Evolutionary conservation across 2,888 invertebrate genomes (phyloP).

Genomic region (Philonicus albiceps): DNA sequence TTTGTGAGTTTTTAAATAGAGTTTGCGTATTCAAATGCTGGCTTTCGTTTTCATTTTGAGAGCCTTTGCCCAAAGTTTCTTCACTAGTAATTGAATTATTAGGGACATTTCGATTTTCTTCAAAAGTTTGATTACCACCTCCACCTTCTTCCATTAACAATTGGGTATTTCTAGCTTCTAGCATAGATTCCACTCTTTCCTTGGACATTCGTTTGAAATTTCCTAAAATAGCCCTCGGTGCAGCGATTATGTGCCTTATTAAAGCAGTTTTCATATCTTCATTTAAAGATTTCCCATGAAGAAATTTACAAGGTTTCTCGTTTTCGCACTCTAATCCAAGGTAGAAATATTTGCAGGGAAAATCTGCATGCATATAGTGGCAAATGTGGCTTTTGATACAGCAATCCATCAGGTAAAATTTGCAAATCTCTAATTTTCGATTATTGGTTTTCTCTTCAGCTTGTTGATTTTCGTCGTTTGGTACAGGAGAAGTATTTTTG

Average conservation of each 20-base stretch:
- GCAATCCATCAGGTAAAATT: constrained; percentile 44
- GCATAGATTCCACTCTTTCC: constrained; percentile 19
- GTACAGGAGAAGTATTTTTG: background rate
- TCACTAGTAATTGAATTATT: background rate
- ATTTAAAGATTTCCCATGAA: constrained; percentile 37
- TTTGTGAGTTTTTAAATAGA: background rate
- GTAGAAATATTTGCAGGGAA: constrained; percentile 45
- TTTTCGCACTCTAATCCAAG: constrained; percentile 39
- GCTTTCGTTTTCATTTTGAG: background rate
- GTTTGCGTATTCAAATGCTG: background rate
- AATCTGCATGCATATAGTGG: constrained; percentile 44
- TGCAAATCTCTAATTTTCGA: constrained; percentile 43
- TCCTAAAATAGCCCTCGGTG: constrained; percentile 43
- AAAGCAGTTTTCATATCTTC: constrained; percentile 40
- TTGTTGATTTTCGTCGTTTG: background rate
- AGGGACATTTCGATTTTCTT: background rate
- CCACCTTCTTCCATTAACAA: background rate
- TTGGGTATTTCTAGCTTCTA: background rate
- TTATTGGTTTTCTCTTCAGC: background rate
- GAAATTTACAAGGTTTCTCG: constrained; percentile 41
- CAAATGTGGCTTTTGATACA: constrained; percentile 34
- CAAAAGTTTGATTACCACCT: background rate
- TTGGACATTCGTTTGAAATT: constrained; percentile 33
- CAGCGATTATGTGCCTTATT: constrained; percentile 36
- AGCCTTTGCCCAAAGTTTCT: background rate